Evolutionary conservation across 2,797 vertebrate genomes (phyloP).

Genomic region (Chlorospingus semifuscus): DNA sequence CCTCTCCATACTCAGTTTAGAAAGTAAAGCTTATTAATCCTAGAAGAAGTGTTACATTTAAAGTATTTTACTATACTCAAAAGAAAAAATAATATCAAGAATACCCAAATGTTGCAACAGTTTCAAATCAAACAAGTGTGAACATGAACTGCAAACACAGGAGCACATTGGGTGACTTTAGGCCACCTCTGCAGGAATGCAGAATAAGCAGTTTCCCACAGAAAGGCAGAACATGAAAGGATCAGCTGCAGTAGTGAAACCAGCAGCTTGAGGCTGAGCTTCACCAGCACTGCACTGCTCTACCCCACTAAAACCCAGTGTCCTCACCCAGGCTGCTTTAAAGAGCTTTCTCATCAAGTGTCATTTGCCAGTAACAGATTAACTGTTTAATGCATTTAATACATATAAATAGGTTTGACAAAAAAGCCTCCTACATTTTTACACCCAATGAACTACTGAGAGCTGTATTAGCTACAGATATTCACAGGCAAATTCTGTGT

Average conservation of each 20-base stretch:
- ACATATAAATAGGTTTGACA: not conserved
- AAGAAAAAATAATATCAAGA: not conserved
- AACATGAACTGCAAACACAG: not conserved
- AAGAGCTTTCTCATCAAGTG: not conserved
- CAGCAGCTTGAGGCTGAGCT: not conserved
- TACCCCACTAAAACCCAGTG: not conserved
- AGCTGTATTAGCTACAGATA: not conserved
- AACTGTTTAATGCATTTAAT: not conserved
- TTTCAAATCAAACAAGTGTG: not conserved
- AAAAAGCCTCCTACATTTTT: not conserved
- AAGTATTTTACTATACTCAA: not conserved
- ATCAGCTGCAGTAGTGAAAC: not conserved
- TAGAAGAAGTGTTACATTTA: not conserved
- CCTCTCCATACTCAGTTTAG: not conserved
- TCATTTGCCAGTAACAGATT: not conserved
- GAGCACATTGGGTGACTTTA: not conserved
- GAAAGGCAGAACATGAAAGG: not conserved
- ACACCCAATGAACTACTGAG: not conserved
- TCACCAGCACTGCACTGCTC: not conserved
- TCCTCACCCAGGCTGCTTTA: not conserved
- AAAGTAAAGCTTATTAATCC: not conserved
- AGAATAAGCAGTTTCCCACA: constrained; percentile 2
- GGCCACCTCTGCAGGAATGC: constrained; percentile 9
- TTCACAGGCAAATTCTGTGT: not conserved
- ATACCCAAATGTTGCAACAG: not conserved